These are phyloP conservation scores for Anoplolepis gracilipes DNA, from an alignment of 1,140 invertebrate species.

Conservation along the genomic window DNA sequence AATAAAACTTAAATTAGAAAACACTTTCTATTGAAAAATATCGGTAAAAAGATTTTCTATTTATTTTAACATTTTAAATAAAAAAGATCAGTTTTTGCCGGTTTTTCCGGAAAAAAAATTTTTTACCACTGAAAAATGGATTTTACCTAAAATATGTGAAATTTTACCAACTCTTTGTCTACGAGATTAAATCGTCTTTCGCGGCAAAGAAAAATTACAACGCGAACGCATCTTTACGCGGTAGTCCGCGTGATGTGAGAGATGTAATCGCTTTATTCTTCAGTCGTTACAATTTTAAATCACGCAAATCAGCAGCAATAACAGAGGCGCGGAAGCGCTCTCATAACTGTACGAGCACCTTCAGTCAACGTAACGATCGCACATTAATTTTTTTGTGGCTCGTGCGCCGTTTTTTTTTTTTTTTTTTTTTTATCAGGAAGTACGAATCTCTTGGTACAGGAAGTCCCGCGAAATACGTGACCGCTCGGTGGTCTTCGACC, in stretches of 20 bases:
- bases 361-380: slow-evolving; percentile 53
- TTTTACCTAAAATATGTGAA: no score
- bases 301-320: slow-evolving; percentile 10
- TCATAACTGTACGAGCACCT: slow-evolving; percentile 33
- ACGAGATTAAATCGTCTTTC: background rate
- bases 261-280: slow-evolving; percentile 32
- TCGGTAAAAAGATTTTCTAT: no score
- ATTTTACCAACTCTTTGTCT: no score
- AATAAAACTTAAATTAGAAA: no score
- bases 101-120: no score
- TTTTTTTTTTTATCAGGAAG: slow-evolving; percentile 50
- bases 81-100: no score
- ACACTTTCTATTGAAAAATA: no score
- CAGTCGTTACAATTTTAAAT: slow-evolving; percentile 42
- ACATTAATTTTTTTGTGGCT: slow-evolving; percentile 50
- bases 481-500: no score
- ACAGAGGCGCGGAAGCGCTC: slow-evolving; percentile 32
- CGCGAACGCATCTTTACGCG: background rate
- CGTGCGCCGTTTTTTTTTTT: slow-evolving; percentile 22
- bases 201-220: slow-evolving; percentile 3
- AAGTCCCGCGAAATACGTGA: slow-evolving; percentile 22
- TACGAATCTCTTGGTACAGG: slow-evolving; percentile 32
- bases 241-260: background rate
- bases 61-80: no score
- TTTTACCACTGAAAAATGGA: no score